Evolutionary conservation across 30 jellyfish, hydroid and myxozoan species (phyloP), one percentile per base, ranked within the genome.

Genomic region (Nemopilema nomurai): DNA sequence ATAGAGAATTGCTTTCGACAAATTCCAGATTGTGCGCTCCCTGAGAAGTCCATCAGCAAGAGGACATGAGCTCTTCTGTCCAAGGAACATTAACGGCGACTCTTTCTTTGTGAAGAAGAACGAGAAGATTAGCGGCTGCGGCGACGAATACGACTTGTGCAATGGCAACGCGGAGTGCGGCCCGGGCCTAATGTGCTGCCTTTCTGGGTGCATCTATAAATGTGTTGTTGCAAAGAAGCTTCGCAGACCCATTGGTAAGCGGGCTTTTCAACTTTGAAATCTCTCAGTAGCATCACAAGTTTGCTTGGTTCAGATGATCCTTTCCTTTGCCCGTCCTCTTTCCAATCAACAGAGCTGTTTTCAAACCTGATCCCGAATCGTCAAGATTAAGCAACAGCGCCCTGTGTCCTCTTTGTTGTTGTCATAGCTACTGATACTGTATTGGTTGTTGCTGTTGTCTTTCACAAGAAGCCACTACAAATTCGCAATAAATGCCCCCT

Each of bases 111-210:
- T 49, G 19, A 62, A 71, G 0, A 26, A 51, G 6, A 83, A 52
- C 21, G 80, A 51, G 50, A 83, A 41, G 18, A 57, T 18, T 0
- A 30, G 16, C 23, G 91, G 78, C n/a, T 83, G 91, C 57, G 91
- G 91, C 8, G 69, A 28, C 20, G 91, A 71, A 32, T 83, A 71
- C 63, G 73, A 83, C 31, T 49, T 83, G 69, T 83, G 91, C 62
- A 41, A 76, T 8, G 91, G 74, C 24, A 71, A 83, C 49, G 1
- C 18, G 0, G 86, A 83, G 33, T 83, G 91, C 25, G 91, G 57
- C n/a, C 91, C 91, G 18, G 91, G 91, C 18, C 50, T 83, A 49
- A 71, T 32, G 63, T 83, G 91, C 24, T 83, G 91, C 71, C 91
- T 80, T 4, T 71, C 91, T 27, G 91, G 86, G 6, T 83, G 91